A percentile compares a stretch with the other conserved stretches of the same genome.
These are phyloP conservation scores for Dusona sp. DNA, from an alignment of 2,888 invertebrate genomes.

Conservation along the genomic window DNA sequence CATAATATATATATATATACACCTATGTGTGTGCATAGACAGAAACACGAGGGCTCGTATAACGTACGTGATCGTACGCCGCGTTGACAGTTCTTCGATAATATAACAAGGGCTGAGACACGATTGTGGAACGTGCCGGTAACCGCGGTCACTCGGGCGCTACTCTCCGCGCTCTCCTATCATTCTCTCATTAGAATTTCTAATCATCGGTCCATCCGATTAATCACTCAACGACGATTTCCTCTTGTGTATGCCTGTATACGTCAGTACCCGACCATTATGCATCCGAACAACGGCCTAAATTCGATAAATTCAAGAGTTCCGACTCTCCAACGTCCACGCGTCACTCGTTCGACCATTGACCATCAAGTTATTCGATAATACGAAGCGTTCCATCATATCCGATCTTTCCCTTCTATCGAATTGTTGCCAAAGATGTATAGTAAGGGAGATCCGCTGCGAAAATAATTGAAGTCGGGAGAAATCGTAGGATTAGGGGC, in stretches of 20 bases:
- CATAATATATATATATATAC: neutral
- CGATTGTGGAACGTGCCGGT: conserved; percentile 17
- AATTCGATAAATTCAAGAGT: conserved; percentile 48
- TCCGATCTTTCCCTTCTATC: neutral
- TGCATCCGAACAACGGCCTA: conserved; percentile 27
- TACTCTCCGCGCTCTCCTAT: conserved; percentile 25
- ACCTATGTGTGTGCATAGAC: neutral
- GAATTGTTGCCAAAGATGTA: neutral
- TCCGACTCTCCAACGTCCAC: neutral
- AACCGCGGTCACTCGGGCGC: conserved; percentile 28
- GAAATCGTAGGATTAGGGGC: neutral
- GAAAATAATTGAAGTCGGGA: neutral
- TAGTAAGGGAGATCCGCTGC: neutral
- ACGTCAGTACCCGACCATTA: conserved; percentile 39
- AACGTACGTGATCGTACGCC: conserved; percentile 44
- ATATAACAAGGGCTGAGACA: conserved; percentile 53
- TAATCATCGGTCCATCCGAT: conserved; percentile 62
- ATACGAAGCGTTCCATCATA: neutral
- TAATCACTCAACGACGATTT: conserved; percentile 64
- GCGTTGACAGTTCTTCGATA: conserved; percentile 64
- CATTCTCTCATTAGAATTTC: conserved; percentile 64
- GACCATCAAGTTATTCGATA: conserved; percentile 22
- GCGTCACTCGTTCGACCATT: conserved; percentile 3
- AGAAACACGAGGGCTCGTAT: neutral
- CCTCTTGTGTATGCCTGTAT: conserved; percentile 39